Evolutionary conservation across 2,888 invertebrate genomes (phyloP).

Genomic region (Phengaris alcon): DNA sequence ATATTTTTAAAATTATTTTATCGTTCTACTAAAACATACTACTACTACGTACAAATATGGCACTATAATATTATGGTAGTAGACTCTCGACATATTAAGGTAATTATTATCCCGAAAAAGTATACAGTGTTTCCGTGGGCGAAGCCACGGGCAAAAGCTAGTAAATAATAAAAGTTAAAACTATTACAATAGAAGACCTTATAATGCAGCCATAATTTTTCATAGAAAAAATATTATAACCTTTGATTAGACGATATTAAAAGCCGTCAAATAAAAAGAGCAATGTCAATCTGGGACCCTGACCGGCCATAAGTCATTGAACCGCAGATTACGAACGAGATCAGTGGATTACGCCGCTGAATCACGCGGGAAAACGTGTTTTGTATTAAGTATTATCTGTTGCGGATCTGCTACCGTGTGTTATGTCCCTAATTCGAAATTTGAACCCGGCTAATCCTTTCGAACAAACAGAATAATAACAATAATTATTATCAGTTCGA

Average conservation of each 20-base stretch:
- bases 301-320: constrained; percentile 63
- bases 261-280: constrained; percentile 20
- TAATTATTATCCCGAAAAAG: no score
- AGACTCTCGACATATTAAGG: no score
- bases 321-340: constrained; percentile 52
- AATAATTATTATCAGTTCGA: no score
- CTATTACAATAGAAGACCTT: no score
- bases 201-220: neutral
- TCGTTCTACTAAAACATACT: no score
- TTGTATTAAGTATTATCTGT: constrained; percentile 40
- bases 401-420: neutral
- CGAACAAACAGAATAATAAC: no score
- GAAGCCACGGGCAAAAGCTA: no score
- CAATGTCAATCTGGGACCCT: constrained; percentile 63
- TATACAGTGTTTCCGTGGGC: no score
- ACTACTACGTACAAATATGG: no score
- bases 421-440: neutral
- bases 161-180: neutral
- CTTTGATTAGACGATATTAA: neutral
- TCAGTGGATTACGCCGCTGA: constrained; percentile 60
- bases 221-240: neutral
- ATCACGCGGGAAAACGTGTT: constrained; percentile 51
- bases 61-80: no score
- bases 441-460: neutral
- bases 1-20: no score